These are phyloP conservation scores for Anas acuta DNA, from an alignment of 2,797 vertebrate species.

Conservation along the genomic window DNA sequence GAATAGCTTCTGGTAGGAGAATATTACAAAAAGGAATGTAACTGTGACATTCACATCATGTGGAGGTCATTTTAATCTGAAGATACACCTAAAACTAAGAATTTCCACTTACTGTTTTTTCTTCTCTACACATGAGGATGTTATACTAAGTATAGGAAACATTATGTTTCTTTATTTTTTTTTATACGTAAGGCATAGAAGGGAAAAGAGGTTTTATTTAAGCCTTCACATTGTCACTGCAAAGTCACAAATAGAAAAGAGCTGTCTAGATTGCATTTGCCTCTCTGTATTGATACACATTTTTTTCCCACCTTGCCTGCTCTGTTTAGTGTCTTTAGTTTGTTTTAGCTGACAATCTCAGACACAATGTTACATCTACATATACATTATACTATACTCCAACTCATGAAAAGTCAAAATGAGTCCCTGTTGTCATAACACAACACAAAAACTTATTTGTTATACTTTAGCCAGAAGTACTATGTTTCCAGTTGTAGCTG, in stretches of 20 bases:
- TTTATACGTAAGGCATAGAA: background rate
- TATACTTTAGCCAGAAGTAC: background rate
- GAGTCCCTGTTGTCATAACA: background rate
- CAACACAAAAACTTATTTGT: background rate
- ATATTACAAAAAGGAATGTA: background rate
- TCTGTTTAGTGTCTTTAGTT: background rate
- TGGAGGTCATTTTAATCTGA: conserved; percentile 39
- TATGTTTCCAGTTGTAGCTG: background rate
- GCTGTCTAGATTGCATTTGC: background rate
- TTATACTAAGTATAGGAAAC: background rate
- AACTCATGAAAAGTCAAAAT: background rate
- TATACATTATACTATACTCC: background rate
- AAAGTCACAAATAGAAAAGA: background rate
- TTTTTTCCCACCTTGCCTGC: background rate
- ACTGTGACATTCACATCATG: background rate
- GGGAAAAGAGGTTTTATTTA: background rate
- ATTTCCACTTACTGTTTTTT: background rate
- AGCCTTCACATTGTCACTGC: background rate
- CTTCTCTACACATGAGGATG: background rate
- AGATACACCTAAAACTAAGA: background rate
- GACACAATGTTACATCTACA: background rate
- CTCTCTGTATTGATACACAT: background rate
- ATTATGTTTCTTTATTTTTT: background rate
- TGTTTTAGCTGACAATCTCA: background rate
- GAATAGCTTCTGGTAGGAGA: background rate